Conservation (phyloP, 1,140 invertebrate species). For the Caenorhabditis brenneri region DNA sequence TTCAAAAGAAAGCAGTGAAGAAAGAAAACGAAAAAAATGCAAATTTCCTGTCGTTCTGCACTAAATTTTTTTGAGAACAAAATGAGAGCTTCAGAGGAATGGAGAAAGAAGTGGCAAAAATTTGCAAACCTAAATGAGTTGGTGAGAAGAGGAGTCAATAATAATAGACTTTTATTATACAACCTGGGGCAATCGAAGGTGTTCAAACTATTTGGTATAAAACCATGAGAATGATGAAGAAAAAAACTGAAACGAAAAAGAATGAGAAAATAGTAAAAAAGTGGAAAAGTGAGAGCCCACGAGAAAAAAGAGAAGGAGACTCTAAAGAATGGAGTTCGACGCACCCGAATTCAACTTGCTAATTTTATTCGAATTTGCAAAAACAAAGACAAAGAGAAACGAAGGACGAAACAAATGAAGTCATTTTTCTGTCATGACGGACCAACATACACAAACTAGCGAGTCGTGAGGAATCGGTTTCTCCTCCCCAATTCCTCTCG, state of each 20-base stretch:
- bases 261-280: not conserved
- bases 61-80: not conserved
- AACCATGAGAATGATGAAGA: not conserved
- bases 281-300: not conserved
- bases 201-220: no score
- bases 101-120: no score
- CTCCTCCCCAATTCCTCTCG: not conserved
- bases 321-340: constrained; percentile 30
- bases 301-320: not conserved
- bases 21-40: not conserved
- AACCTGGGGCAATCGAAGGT: no score
- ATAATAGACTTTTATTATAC: no score
- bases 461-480: constrained; percentile 37
- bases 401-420: constrained; percentile 33
- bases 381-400: not conserved
- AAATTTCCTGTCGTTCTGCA: constrained; percentile 22
- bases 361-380: constrained; percentile 42
- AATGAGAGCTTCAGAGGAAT: no score
- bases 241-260: not conserved
- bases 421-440: constrained; percentile 16
- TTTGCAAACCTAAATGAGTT: no score
- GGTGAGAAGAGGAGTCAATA: not conserved
- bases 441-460: constrained; percentile 2
- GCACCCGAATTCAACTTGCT: constrained; percentile 13
- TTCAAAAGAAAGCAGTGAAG: not conserved